Conservation (phyloP, 2,797 vertebrate genomes). For the Phoxinus dragarum region DNA sequence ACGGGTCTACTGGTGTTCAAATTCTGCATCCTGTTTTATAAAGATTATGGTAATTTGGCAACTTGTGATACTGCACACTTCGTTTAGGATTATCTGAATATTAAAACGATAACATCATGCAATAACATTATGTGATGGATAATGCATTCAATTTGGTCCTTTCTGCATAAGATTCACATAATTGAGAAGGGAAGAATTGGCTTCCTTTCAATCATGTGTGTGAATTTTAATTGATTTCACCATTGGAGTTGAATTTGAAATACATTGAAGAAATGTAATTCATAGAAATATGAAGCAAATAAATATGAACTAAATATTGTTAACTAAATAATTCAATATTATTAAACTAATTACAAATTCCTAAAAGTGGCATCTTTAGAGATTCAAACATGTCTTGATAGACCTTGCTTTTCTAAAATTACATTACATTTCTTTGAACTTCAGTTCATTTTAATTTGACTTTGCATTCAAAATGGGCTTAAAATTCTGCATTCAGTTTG, state of each 20-base stretch:
- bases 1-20: neutral
- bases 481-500: neutral
- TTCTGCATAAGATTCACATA: neutral
- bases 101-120: neutral
- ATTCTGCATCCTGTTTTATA: neutral
- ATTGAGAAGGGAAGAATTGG: neutral
- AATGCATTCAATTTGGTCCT: neutral
- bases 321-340: neutral
- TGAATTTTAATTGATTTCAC: neutral
- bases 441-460: neutral
- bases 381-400: neutral
- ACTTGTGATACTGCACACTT: neutral
- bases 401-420: neutral
- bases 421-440: neutral
- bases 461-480: neutral
- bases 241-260: neutral
- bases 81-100: conserved; percentile 13
- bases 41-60: neutral
- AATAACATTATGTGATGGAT: too few relatives aligned
- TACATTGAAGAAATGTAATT: neutral
- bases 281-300: neutral
- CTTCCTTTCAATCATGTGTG: neutral
- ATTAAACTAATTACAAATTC: neutral
- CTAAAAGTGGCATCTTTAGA: neutral
- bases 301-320: neutral